phyloP scores from a whole-genome alignment of 2,113 vertebrate species.

The Tragelaphus imberbis region DNA sequence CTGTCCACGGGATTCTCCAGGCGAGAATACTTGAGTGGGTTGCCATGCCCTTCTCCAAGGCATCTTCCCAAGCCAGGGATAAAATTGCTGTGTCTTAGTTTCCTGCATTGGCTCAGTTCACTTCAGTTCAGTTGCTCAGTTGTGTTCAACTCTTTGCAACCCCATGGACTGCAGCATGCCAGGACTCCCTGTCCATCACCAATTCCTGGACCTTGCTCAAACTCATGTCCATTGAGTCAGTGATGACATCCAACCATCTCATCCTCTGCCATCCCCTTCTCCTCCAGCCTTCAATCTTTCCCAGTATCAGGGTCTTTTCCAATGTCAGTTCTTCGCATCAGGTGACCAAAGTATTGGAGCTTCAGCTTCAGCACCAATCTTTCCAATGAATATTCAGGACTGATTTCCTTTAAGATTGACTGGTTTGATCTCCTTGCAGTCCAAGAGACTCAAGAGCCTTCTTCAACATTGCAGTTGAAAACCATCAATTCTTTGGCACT shows the following conservation, averaged over 20 bases:
- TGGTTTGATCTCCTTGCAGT: background rate
- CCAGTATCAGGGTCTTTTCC: background rate
- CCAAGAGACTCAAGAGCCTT: background rate
- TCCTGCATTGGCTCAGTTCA: background rate
- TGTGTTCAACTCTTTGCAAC: fast-evolving
- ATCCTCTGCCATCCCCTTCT: background rate
- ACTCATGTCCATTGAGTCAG: background rate
- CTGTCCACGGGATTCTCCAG: background rate
- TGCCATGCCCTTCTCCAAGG: background rate
- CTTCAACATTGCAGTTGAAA: background rate
- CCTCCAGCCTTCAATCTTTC: background rate
- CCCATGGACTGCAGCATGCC: background rate
- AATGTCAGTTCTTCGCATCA: background rate
- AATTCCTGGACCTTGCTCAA: background rate
- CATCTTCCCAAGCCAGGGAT: background rate
- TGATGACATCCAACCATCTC: background rate
- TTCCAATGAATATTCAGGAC: background rate
- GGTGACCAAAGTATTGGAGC: background rate
- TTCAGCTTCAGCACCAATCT: background rate
- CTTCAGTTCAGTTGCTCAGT: background rate
- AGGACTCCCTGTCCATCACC: background rate
- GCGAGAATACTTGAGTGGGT: background rate
- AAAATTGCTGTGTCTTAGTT: background rate
- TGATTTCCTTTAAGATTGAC: background rate
- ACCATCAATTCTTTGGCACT: background rate